A percentile compares a stretch with the other conserved stretches of the same genome.
These are phyloP conservation scores for Nebria salina DNA, from an alignment of 2,888 invertebrate genomes.

Conservation along the genomic window DNA sequence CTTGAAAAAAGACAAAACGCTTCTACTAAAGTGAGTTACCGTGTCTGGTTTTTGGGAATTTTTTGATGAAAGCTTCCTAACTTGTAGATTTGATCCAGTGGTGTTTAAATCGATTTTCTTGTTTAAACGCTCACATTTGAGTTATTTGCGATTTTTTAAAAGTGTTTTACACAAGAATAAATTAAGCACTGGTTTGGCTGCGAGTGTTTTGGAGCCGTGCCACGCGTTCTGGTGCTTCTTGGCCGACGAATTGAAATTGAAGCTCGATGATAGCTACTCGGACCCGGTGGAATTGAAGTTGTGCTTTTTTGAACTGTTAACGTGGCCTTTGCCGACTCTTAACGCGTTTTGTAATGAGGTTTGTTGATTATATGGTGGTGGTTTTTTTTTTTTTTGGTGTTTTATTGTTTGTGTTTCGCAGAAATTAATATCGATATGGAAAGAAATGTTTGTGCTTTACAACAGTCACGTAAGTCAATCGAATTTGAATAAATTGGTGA, in stretches of 20 bases:
- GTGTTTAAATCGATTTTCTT: not conserved
- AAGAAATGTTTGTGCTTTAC: no score
- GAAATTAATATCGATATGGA: no score
- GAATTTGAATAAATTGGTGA: not conserved
- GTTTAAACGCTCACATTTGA: not conserved
- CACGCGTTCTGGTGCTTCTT: not conserved
- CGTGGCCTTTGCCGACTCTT: not conserved
- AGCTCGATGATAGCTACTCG: not conserved
- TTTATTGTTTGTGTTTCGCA: no score
- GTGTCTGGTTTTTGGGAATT: no score
- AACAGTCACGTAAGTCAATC: not conserved
- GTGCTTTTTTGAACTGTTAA: not conserved
- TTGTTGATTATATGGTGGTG: not conserved
- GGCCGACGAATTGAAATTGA: not conserved
- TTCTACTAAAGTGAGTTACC: slow-evolving; percentile 16
- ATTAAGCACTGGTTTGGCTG: not conserved
- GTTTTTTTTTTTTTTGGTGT: no score
- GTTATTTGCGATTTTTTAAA: not conserved
- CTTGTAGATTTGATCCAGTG: not conserved
- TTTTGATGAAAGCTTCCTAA: not conserved
- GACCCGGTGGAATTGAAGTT: not conserved
- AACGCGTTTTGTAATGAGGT: not conserved
- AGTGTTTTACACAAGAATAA: not conserved
- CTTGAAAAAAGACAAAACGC: slow-evolving; percentile 33
- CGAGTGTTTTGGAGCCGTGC: not conserved